Base-by-base conservation (phyloP, 2,888 invertebrate genomes). In the Allolobophora icterica region DNA sequence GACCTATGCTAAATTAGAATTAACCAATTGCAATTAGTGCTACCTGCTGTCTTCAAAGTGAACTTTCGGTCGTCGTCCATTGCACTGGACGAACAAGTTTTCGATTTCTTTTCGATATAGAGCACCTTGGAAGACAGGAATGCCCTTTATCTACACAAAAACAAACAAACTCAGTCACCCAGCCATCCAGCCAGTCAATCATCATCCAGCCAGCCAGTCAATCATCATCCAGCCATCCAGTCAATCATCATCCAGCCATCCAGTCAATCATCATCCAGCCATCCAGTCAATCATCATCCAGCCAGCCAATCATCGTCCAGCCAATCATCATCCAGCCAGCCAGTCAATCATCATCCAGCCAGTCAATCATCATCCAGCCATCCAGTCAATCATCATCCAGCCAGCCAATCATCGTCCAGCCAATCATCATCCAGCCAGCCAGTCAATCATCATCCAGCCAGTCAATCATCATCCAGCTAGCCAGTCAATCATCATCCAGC, bases 41-140 rank as follows among this genome's bases (percentile, higher is more conserved):
- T 87, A 87, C 87, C 93, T 93, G 90, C 13, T 94, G 92, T 94
- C 94, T 92, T 95, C 95, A 93, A 94, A 94, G 92, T 93, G 92
- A 38, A 93, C 84, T n/a, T 90, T 93, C 17, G 91, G 91, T 8
- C 89, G 89, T 19, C 84, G 71, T 45, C 89, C 90, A 38, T 87
- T 45, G 84, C 93, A 92, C 94, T 94, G n/a, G 92, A 90, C 21
- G 93, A 95, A 94, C 90, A 95, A 91, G 30, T 94, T 93, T 91
- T 94, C 94, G n/a, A 95, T 92, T 17, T 93, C 93, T 87, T 93
- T 93, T 91, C 94, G 94, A 93, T 95, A 95, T 89, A 95, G 92
- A 35, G 93, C 91, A 17, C 95, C 95, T 90, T 95, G 94, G 92
- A 95, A 95, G 38, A 93, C 92, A 33, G 95, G 95, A 21, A 95